Base-by-base conservation (phyloP, 2,888 invertebrate genomes). In the Pristionchus fissidentatus region DNA sequence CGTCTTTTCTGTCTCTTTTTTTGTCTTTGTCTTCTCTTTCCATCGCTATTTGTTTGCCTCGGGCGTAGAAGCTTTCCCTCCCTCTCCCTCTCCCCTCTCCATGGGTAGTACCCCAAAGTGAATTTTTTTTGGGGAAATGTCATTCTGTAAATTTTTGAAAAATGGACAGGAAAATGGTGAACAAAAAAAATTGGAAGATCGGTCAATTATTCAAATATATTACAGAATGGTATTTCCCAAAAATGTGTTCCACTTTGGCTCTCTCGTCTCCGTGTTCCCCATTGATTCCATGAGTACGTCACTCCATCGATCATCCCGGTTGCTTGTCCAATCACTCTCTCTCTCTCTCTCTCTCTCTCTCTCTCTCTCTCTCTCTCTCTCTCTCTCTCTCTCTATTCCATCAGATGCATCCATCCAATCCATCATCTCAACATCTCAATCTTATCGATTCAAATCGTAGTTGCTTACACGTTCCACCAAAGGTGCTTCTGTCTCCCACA, bases 1-100 rank as follows among this genome's bases (percentile, higher is more conserved):
- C 57, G 26, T 26, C 4, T 29, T 57, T 26, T 29, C 57, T 10
- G 10, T 57, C 19, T 8, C 19, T 52, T 19, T 52, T 52, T 22
- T 22, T 57, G 1, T 5, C 26, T n/a, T n/a, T n/a, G n/a, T n/a
- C n/a, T n/a, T 57, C 57, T 22, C 26, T 26, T 57, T 57, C n/a
- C n/a, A 10, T n/a, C 57, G 57, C 57, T 57, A 57, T n/a, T 57
- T 57, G 57, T 26, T 26, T 57, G 29, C 57, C 57, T 57, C 57
- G 57, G 57, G 57, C 57, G 57, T 57, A 57, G 57, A 57, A 57
- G 57, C 57, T 57, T 57, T 57, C 57, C 29, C 57, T 57, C 57
- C 26, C 57, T 26, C 29, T 5, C 29, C 29, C 57, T 29, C n/a
- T 57, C 57, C 57, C 26, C n/a, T 57, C 57, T 57, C 57, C n/a